These are phyloP conservation scores for Xiphorhynchus erythropygius DNA, from an alignment of 2,797 vertebrate species.

Conservation along the genomic window DNA sequence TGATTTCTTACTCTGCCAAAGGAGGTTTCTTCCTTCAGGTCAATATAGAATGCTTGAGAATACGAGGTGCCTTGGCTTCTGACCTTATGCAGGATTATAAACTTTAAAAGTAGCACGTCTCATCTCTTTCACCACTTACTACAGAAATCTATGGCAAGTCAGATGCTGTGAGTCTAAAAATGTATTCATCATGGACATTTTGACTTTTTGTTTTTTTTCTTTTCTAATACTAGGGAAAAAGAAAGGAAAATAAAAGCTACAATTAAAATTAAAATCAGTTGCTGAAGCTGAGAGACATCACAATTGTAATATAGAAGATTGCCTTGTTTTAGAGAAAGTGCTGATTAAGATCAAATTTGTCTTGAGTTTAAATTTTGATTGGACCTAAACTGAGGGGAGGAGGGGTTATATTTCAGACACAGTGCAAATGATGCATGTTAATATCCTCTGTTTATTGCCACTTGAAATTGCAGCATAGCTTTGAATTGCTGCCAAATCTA, in stretches of 20 bases:
- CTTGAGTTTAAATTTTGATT: slow-evolving; percentile 49
- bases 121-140: neutral
- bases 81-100: too few relatives aligned
- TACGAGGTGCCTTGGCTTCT: neutral
- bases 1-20: neutral
- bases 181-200: neutral
- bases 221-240: neutral
- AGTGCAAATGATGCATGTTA: slow-evolving; percentile 53
- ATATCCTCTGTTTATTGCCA: slow-evolving; percentile 55
- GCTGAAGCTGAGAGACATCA: neutral
- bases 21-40: neutral
- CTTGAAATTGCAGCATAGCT: slow-evolving; percentile 50
- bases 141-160: neutral
- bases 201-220: neutral
- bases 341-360: slow-evolving; percentile 63
- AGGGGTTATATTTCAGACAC: slow-evolving; percentile 21
- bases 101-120: neutral
- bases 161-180: neutral
- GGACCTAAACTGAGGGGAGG: slow-evolving; percentile 20
- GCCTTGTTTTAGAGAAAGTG: slow-evolving; percentile 35
- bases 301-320: slow-evolving; percentile 26
- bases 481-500: slow-evolving; percentile 57
- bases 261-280: slow-evolving; percentile 25
- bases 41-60: neutral
- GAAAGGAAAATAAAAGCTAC: neutral